Conservation (phyloP, 2,888 invertebrate genomes). For the Eledona agricola region DNA sequence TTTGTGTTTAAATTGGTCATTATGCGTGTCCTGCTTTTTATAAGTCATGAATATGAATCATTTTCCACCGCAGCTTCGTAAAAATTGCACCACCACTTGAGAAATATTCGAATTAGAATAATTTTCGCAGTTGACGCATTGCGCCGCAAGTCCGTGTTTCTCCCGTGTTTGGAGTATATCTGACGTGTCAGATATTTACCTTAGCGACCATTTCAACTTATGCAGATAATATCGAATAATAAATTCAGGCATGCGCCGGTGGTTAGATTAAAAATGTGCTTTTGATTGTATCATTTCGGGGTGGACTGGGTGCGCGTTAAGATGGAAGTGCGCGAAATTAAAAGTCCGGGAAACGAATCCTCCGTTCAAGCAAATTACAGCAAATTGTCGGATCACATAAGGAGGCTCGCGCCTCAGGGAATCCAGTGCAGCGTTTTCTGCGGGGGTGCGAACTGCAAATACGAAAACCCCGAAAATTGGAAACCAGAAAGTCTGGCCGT, state of each 20-base stretch:
- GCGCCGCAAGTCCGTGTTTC: slow-evolving; percentile 30
- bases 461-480: slow-evolving; percentile 75
- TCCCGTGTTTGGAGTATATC: slow-evolving; percentile 7
- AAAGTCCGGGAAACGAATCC: slow-evolving; percentile 48
- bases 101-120: too few relatives aligned
- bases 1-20: too few relatives aligned
- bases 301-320: slow-evolving; percentile 16
- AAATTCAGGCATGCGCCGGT: slow-evolving; percentile 54
- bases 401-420: slow-evolving; percentile 73
- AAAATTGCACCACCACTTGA: background rate
- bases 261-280: slow-evolving; percentile 45
- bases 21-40: too few relatives aligned
- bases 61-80: too few relatives aligned
- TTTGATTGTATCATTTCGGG: slow-evolving; percentile 32
- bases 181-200: slow-evolving; percentile 44
- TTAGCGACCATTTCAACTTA: slow-evolving; percentile 46
- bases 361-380: slow-evolving; percentile 63
- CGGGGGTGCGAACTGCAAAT: slow-evolving; percentile 83
- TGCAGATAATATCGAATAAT: slow-evolving; percentile 55
- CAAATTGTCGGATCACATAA: slow-evolving; percentile 66
- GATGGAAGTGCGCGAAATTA: slow-evolving; percentile 49
- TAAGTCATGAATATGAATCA: too few relatives aligned
- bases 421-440: slow-evolving; percentile 85
- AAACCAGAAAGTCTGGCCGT: slow-evolving; percentile 72
- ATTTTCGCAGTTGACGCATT: slow-evolving; percentile 34